Evolutionary conservation across 64 coral and sea anemone species (phyloP), one percentile per base, ranked within the genome.

Genomic region (Stichodactyla helianthus): DNA sequence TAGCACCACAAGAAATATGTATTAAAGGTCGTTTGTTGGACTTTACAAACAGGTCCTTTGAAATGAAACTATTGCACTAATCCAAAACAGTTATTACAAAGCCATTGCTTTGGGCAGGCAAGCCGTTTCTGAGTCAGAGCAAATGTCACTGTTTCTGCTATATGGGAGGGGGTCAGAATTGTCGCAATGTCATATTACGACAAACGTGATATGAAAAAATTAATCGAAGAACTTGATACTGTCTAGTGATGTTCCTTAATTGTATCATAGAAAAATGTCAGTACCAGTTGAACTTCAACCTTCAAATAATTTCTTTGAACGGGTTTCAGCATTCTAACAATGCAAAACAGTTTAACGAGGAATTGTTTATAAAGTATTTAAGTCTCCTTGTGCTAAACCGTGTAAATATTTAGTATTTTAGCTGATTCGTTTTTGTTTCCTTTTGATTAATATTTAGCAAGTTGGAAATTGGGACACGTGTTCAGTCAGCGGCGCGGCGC

Each of bases 351-450:
- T 74, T 26, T 27, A 11, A 9, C 27, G 6, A 27, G 68, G 68
- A 74, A 74, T 74, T 74, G 27, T 74, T 27, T 27, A 27, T 74
- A 27, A 74, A 74, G 27, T 74, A 74, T 74, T 74, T 28, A 74
- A 31, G 12, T 31, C 22, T 74, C 11, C 25, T 11, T 11, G n/a
- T 26, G 12, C 22, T 74, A 74, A 74, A 74, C 27, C 35, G 7
- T 74, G 68, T 74, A n/a, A 74, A 26, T 74, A 23, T 74, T 74
- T 74, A 74, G 35, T 4, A 74, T 28, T 74, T 74, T 74, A 74
- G 25, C 68, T 35, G 68, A 27, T 27, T 23, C 25, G 23, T 74
- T 74, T 26, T 74, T 74, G 68, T 74, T 74, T 74, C 25, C 68
- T n/a, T 26, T 8, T 26, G 22, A 11, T 74, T 12, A 74, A 74